Percentiles rank a stretch among this genome's conserved stretches.
These are phyloP conservation scores for Drosophila dives DNA, from an alignment of 2,888 invertebrate genomes.

Conservation along the genomic window DNA sequence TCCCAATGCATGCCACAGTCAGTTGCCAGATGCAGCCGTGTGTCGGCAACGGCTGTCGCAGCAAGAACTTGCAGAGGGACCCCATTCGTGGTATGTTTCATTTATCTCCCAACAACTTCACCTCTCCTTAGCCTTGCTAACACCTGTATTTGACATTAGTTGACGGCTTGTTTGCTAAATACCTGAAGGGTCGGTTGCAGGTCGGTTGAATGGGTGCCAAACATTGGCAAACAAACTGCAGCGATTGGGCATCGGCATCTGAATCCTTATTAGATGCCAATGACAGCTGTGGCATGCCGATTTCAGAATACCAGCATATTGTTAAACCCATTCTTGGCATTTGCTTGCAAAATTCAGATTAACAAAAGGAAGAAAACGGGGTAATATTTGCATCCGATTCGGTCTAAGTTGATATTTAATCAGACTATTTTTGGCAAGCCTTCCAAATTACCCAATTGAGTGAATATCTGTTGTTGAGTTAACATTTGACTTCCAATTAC, in stretches of 20 bases:
- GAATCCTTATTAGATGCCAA: constrained; percentile 42
- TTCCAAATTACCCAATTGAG: neutral
- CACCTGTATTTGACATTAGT: constrained; percentile 55
- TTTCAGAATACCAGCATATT: constrained; percentile 27
- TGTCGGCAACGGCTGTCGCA: constrained; percentile 26
- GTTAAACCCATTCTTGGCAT: constrained; percentile 10
- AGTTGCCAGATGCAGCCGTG: constrained; percentile 46
- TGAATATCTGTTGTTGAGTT: neutral
- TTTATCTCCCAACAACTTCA: constrained; percentile 1
- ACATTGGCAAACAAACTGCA: constrained; percentile 42
- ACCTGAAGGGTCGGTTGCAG: neutral
- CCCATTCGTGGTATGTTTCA: constrained; percentile 1
- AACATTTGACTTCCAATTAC: neutral
- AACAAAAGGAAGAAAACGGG: neutral
- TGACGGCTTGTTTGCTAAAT: constrained; percentile 35
- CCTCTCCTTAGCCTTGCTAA: neutral
- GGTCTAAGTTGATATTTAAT: neutral
- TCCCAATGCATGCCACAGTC: constrained; percentile 48
- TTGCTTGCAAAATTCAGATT: neutral
- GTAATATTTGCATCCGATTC: no score
- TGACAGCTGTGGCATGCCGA: constrained; percentile 14
- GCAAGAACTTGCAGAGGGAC: constrained; percentile 10
- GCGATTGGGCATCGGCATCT: constrained; percentile 8
- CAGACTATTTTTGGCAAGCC: neutral
- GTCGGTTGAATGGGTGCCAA: constrained; percentile 23